Percentiles rank a stretch among this genome's conserved stretches.
Conservation (phyloP, 2,888 invertebrate genomes). For the Diadegma fenestrale region DNA sequence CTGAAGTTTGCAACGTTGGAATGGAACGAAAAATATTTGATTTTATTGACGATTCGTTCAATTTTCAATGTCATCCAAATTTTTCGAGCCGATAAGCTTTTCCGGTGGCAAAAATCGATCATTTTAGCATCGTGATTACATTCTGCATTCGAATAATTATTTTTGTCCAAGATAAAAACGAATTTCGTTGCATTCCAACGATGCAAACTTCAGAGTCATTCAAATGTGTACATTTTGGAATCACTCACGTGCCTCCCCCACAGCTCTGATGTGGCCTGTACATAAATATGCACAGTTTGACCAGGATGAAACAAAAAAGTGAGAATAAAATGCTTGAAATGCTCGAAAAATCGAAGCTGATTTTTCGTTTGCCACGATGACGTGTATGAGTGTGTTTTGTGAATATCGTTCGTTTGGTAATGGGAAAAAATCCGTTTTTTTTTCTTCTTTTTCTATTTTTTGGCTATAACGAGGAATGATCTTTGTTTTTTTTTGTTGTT, state of each 20-base stretch:
- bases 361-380: neutral
- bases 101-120: too few relatives aligned
- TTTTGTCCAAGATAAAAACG: too few relatives aligned
- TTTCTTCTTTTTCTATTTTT: constrained; percentile 21
- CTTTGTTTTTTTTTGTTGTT: neutral
- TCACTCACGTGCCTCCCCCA: constrained; percentile 24
- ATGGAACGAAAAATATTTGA: too few relatives aligned
- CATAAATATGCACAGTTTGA: constrained; percentile 45
- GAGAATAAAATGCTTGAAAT: constrained; percentile 7
- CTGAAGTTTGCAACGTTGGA: too few relatives aligned
- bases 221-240: constrained; percentile 29
- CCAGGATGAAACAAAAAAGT: constrained; percentile 12
- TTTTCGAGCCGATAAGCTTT: too few relatives aligned
- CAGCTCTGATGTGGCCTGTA: constrained; percentile 36
- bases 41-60: too few relatives aligned
- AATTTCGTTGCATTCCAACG: too few relatives aligned
- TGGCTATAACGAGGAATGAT: constrained; percentile 22
- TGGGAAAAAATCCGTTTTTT: constrained; percentile 49
- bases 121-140: too few relatives aligned
- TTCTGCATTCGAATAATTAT: too few relatives aligned
- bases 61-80: too few relatives aligned
- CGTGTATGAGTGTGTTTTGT: constrained; percentile 45
- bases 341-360: neutral
- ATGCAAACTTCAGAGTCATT: too few relatives aligned
- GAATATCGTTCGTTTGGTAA: constrained; percentile 58